Conservation (phyloP, 2,113 vertebrate species). For the Kryptolebias marmoratus region DNA sequence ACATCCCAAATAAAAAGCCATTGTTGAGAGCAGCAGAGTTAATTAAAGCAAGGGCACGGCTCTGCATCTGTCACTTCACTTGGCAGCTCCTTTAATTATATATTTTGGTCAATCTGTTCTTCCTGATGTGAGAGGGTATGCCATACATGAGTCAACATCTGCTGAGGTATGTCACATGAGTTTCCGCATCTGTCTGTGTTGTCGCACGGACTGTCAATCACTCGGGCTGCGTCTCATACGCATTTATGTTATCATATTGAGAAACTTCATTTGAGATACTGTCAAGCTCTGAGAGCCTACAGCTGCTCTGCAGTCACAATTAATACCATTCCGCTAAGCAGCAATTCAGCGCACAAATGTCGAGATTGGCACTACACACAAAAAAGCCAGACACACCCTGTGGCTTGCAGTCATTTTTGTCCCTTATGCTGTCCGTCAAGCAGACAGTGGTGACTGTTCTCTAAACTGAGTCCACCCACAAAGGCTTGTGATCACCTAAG, state of each 20-base stretch:
- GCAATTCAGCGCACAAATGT: conserved; percentile 28
- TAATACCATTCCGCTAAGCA: conserved; percentile 38
- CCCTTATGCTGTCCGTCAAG: conserved; percentile 81
- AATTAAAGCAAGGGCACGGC: conserved; percentile 72
- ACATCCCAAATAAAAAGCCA: conserved; percentile 53
- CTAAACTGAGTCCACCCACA: conserved; percentile 76
- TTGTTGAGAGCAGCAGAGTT: conserved; percentile 63
- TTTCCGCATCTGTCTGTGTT: conserved; percentile 78
- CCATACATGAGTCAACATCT: conserved; percentile 78
- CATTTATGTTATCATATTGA: conserved; percentile 51
- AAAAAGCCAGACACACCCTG: conserved; percentile 65
- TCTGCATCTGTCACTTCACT: conserved; percentile 79
- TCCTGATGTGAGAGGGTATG: conserved; percentile 78
- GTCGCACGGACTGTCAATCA: conserved; percentile 76
- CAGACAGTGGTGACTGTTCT: conserved; percentile 75
- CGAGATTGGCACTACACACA: conserved; percentile 69
- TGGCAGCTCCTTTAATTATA: conserved; percentile 77
- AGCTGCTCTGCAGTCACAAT: conserved; percentile 63
- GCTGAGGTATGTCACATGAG: conserved; percentile 76
- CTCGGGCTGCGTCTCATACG: conserved; percentile 43
- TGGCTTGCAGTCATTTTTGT: conserved; percentile 79
- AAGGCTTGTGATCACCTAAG: conserved; percentile 73
- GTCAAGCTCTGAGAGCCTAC: conserved; percentile 57
- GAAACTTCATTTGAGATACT: conserved; percentile 40
- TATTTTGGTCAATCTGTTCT: conserved; percentile 85